These are phyloP conservation scores for Microcebus murinus DNA, from an alignment of 2,113 vertebrate species.

Conservation along the genomic window DNA sequence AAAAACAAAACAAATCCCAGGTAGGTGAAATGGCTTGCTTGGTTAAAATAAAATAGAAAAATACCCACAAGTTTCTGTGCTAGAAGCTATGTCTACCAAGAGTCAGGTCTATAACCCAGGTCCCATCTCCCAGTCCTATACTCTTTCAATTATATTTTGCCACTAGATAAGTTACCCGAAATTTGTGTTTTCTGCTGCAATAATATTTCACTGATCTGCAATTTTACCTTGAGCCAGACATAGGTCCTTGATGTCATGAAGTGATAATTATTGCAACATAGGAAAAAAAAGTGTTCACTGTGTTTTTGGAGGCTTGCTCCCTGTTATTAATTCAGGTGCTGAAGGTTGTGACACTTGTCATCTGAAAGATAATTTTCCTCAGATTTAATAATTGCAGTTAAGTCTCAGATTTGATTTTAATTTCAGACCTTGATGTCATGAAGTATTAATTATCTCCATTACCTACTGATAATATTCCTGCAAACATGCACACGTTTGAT, in stretches of 20 bases:
- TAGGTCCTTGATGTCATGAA: constrained; percentile 35
- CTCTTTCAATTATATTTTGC: not conserved
- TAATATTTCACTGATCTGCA: not conserved
- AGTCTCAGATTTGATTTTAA: constrained; percentile 83
- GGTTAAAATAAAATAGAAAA: not conserved
- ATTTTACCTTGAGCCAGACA: constrained; percentile 14
- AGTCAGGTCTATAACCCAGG: too few relatives aligned
- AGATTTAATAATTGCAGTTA: constrained; percentile 83
- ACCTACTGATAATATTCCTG: constrained; percentile 80
- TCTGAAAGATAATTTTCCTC: constrained; percentile 82
- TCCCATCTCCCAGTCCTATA: not conserved
- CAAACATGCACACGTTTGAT: constrained; percentile 80
- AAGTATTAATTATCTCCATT: constrained; percentile 84
- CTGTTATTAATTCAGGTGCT: constrained; percentile 74
- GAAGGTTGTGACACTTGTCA: constrained; percentile 82
- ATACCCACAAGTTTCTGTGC: not conserved
- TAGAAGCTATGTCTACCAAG: not conserved
- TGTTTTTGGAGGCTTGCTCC: constrained; percentile 63
- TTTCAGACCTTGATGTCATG: constrained; percentile 79
- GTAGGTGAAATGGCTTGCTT: not conserved
- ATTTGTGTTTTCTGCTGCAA: not conserved
- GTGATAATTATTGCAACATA: constrained; percentile 55
- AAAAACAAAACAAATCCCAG: not conserved
- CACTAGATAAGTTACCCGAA: not conserved
- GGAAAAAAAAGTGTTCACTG: not conserved